Conservation (phyloP, 2,113 vertebrate species). For the Macquaria ambigua region DNA sequence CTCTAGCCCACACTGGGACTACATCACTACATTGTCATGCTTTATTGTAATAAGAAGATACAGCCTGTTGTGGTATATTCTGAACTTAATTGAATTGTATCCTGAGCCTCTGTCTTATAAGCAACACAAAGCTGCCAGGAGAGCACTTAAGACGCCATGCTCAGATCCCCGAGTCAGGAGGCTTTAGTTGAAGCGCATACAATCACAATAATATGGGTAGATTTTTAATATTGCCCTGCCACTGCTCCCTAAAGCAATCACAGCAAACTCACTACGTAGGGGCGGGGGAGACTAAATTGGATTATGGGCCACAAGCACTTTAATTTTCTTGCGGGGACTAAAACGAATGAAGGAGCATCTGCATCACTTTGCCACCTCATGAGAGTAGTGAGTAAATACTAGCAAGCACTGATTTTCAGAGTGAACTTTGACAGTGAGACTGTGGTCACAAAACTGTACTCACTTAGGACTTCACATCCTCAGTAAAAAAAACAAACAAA, state of each 20-base stretch:
- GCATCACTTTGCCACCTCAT: constrained; percentile 71
- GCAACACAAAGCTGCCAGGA: constrained; percentile 83
- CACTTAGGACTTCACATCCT: background rate
- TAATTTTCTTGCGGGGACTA: constrained; percentile 81
- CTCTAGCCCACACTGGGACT: constrained; percentile 12
- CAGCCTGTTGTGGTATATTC: constrained; percentile 61
- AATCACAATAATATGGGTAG: constrained; percentile 78
- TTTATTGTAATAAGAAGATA: constrained; percentile 64
- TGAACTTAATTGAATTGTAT: constrained; percentile 82
- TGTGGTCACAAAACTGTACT: background rate
- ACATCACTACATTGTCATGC: constrained; percentile 53
- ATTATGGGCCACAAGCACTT: constrained; percentile 87
- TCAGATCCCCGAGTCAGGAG: constrained; percentile 72
- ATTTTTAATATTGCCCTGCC: constrained; percentile 84
- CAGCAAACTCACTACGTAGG: constrained; percentile 58
- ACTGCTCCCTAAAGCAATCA: constrained; percentile 84
- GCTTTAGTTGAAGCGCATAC: constrained; percentile 75
- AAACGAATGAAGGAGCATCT: constrained; percentile 75
- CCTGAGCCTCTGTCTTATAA: constrained; percentile 73
- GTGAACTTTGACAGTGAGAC: constrained; percentile 36
- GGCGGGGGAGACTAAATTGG: constrained; percentile 80
- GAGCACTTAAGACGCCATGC: constrained; percentile 80
- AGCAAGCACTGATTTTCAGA: constrained; percentile 34
- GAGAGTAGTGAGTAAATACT: constrained; percentile 56
- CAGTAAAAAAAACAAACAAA: too few species aligned